Evolutionary conservation across 1,140 invertebrate genomes (phyloP).

Genomic region (Psilanteris sp.): DNA sequence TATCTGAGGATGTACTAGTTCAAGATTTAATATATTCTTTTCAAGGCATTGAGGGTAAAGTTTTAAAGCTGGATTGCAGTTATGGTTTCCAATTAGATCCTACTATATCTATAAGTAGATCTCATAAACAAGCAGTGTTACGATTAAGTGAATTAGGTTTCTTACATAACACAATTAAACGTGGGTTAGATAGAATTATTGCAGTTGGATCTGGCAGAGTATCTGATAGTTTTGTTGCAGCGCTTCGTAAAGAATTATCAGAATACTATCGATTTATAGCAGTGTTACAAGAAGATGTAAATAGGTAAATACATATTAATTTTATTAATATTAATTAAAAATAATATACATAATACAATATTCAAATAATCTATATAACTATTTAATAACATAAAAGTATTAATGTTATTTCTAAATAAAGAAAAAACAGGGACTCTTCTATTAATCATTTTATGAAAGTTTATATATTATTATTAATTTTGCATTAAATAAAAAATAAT

Average conservation of each 20-base stretch:
- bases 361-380: too few relatives aligned
- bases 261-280: slow-evolving; percentile 94
- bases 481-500: too few relatives aligned
- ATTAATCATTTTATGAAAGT: too few relatives aligned
- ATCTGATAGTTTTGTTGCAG: slow-evolving; percentile 92
- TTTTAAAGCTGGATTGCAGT: slow-evolving; percentile 85
- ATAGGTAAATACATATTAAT: slow-evolving; percentile 82
- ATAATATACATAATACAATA: too few relatives aligned
- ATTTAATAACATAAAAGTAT: too few relatives aligned
- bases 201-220: slow-evolving; percentile 85
- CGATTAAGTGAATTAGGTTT: slow-evolving; percentile 92
- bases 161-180: slow-evolving; percentile 89
- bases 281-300: slow-evolving; percentile 86
- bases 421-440: too few relatives aligned
- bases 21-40: slow-evolving; percentile 90
- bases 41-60: slow-evolving; percentile 89
- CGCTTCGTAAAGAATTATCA: slow-evolving; percentile 89
- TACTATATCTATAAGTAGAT: slow-evolving; percentile 77
- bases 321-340: too few relatives aligned
- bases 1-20: slow-evolving; percentile 82
- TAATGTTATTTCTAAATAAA: too few relatives aligned
- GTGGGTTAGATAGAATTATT: slow-evolving; percentile 83
- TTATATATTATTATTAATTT: too few relatives aligned
- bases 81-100: slow-evolving; percentile 86
- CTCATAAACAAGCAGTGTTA: slow-evolving; percentile 81